Conservation (phyloP, 2,797 vertebrate genomes). For the Psittacula derbiana region DNA sequence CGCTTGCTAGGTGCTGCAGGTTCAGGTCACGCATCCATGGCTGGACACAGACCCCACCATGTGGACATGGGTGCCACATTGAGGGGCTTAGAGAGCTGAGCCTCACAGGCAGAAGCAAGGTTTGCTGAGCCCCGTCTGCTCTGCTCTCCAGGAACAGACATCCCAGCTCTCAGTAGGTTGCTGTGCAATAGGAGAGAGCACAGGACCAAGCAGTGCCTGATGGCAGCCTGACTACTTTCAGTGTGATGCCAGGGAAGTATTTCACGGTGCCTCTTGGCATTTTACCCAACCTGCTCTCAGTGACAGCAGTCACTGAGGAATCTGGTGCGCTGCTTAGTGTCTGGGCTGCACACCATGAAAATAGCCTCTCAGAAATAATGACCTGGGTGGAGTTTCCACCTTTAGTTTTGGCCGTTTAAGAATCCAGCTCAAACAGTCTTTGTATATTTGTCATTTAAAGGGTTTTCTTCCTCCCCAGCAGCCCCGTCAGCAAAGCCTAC, state of each 20-base stretch:
- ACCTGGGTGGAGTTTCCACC: neutral
- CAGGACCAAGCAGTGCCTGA: neutral
- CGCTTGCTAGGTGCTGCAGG: neutral
- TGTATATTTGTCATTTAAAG: neutral
- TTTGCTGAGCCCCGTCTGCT: neutral
- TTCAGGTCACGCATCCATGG: accelerated
- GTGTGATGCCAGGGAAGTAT: neutral
- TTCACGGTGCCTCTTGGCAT: neutral
- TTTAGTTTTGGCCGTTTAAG: neutral
- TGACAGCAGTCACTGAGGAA: neutral
- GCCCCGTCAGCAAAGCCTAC: neutral
- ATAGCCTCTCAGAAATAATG: neutral
- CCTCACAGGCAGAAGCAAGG: neutral
- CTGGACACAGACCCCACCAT: accelerated
- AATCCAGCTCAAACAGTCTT: neutral
- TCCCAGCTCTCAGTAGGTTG: neutral
- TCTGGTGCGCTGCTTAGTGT: neutral
- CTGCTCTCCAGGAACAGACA: neutral
- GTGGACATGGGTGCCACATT: neutral
- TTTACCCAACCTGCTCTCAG: neutral
- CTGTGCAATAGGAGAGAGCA: neutral
- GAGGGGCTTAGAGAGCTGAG: neutral
- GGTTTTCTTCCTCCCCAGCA: neutral
- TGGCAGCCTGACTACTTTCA: neutral
- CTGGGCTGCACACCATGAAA: neutral